These are phyloP conservation scores for Epizoanthus illoricatus DNA, from an alignment of 92 coral and sea anemone species.

Conservation along the genomic window DNA sequence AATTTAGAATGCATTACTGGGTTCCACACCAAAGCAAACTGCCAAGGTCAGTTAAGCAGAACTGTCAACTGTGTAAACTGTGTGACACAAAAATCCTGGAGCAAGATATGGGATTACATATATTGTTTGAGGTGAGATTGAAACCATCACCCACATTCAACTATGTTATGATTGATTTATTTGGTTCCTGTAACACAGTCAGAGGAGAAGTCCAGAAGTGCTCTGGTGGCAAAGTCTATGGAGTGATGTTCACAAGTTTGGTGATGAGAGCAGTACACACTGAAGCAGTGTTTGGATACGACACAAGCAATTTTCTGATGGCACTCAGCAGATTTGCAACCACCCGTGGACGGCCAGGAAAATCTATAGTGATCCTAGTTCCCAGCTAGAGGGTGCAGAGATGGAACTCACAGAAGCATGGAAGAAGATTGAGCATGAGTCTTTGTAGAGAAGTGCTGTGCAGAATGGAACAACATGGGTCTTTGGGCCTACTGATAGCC, in stretches of 20 bases:
- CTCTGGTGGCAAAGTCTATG: slow-evolving; percentile 70
- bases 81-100: slow-evolving; percentile 53
- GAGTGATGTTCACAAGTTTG: slow-evolving; percentile 59
- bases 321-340: slow-evolving; percentile 67
- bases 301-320: slow-evolving; percentile 63
- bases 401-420: slow-evolving; percentile 68
- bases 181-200: slow-evolving; percentile 71
- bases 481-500: slow-evolving; percentile 76
- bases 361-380: slow-evolving; percentile 74
- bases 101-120: slow-evolving; percentile 64
- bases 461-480: slow-evolving; percentile 64
- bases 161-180: slow-evolving; percentile 61
- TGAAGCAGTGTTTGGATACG: slow-evolving; percentile 64
- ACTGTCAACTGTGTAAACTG: slow-evolving; percentile 67
- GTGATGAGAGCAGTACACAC: slow-evolving; percentile 64
- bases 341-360: slow-evolving; percentile 63
- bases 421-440: slow-evolving; percentile 48
- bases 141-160: slow-evolving; percentile 62
- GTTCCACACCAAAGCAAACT: slow-evolving; percentile 62
- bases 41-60: slow-evolving; percentile 46
- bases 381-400: slow-evolving; percentile 65
- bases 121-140: slow-evolving; percentile 57
- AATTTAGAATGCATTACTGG: slow-evolving; percentile 54
- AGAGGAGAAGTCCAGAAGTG: slow-evolving; percentile 6
- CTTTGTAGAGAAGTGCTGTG: slow-evolving; percentile 39